Percentiles rank a stretch among this genome's conserved stretches.
Evolutionary conservation across 2,113 vertebrate species (phyloP).

Genomic region (Carlito syrichta): DNA sequence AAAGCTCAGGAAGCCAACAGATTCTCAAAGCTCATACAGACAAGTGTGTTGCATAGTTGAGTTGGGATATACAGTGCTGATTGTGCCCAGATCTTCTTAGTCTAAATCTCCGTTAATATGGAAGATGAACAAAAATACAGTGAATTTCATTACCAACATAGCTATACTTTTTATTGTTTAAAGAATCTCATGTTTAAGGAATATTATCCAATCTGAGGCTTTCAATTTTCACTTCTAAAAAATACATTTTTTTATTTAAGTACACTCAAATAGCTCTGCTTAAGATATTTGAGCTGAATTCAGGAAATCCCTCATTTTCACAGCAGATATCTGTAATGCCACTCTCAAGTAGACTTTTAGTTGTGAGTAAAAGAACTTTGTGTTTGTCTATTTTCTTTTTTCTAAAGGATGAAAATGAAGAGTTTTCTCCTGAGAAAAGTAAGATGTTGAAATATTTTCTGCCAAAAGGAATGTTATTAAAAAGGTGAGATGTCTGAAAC

Average conservation of each 20-base stretch:
- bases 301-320: conserved; percentile 1
- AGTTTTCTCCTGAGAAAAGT: conserved; percentile 52
- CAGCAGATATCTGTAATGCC: background rate
- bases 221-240: conserved; percentile 32
- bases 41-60: background rate
- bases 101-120: background rate
- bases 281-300: background rate
- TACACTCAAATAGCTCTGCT: background rate
- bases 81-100: background rate
- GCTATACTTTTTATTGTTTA: background rate
- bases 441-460: conserved; percentile 54
- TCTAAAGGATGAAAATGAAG: conserved; percentile 49
- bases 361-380: background rate
- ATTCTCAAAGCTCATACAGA: background rate
- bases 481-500: conserved; percentile 47
- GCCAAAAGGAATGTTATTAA: conserved; percentile 41
- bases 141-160: background rate
- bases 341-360: background rate
- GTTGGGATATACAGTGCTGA: background rate
- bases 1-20: background rate
- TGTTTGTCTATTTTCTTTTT: conserved; percentile 12
- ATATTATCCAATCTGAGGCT: background rate
- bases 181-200: background rate
- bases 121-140: background rate
- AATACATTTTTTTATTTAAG: background rate